Conservation (phyloP, 2,888 invertebrate species). For the Phasia obesa region DNA sequence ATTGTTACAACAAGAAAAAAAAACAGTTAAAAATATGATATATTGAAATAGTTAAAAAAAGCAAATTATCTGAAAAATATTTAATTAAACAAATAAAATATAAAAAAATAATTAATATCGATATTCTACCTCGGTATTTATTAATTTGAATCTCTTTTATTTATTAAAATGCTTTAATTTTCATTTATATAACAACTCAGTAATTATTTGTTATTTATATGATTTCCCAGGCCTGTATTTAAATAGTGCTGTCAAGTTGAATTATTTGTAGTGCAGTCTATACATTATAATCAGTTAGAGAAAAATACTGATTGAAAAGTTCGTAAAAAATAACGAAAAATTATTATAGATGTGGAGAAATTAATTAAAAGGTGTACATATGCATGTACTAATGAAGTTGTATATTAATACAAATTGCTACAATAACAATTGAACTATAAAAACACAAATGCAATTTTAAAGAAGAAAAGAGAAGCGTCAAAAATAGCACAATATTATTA, state of each 20-base stretch:
- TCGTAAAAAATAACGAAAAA: too few relatives aligned
- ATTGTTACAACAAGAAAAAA: slow-evolving; percentile 39
- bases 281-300: too few relatives aligned
- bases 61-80: slow-evolving; percentile 33
- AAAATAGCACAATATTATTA: too few relatives aligned
- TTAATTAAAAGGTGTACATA: too few relatives aligned
- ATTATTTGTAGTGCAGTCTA: background rate
- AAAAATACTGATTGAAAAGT: too few relatives aligned
- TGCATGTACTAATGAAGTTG: too few relatives aligned
- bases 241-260: slow-evolving; percentile 23
- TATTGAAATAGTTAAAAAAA: slow-evolving; percentile 49
- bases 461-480: too few relatives aligned
- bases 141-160: slow-evolving; percentile 14
- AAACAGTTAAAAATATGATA: slow-evolving; percentile 25
- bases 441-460: too few relatives aligned
- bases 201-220: background rate
- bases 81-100: slow-evolving; percentile 11
- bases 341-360: too few relatives aligned
- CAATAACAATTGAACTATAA: too few relatives aligned
- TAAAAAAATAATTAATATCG: slow-evolving; percentile 55
- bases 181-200: background rate
- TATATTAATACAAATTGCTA: too few relatives aligned
- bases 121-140: slow-evolving; percentile 68
- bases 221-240: background rate
- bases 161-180: slow-evolving; percentile 7